phyloP scores from a whole-genome alignment of 2,888 invertebrate genomes.

The Ecliptopera silaceata region DNA sequence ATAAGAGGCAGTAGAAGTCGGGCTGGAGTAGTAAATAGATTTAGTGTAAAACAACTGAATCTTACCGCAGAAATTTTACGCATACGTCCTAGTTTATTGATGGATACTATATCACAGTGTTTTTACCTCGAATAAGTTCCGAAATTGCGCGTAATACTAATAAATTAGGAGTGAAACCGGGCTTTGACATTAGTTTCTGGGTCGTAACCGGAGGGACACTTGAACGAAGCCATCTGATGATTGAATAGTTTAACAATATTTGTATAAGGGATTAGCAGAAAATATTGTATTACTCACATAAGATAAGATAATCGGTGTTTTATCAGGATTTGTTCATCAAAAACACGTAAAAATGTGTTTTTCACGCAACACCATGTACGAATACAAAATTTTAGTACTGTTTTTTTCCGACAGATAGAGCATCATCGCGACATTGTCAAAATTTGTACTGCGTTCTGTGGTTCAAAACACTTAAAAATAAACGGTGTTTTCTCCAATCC shows the following conservation, averaged over 20 bases:
- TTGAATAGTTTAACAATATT: constrained; percentile 35
- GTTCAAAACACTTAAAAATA: neutral
- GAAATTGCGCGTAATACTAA: constrained; percentile 54
- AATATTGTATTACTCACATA: constrained; percentile 67
- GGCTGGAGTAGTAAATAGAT: constrained; percentile 24
- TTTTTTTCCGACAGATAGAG: constrained; percentile 59
- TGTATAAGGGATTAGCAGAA: constrained; percentile 29
- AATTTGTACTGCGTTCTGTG: constrained; percentile 11
- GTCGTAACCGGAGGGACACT: constrained; percentile 69
- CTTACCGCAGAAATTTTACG: constrained; percentile 36
- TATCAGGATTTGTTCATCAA: constrained; percentile 75
- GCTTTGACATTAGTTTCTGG: constrained; percentile 77
- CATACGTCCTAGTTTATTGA: constrained; percentile 11
- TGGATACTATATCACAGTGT: constrained; percentile 27
- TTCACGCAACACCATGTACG: constrained; percentile 82
- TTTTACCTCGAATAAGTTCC: constrained; percentile 35
- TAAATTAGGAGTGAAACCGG: constrained; percentile 72
- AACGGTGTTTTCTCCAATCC: neutral
- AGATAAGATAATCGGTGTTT: constrained; percentile 70
- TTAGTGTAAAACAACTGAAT: constrained; percentile 7
- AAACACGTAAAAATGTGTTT: constrained; percentile 80
- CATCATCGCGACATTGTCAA: constrained; percentile 18
- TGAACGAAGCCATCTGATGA: constrained; percentile 53
- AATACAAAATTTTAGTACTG: constrained; percentile 82
- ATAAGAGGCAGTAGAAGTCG: constrained; percentile 34